phyloP scores from a whole-genome alignment of 1,140 invertebrate species.

The Bombus breviceps region DNA sequence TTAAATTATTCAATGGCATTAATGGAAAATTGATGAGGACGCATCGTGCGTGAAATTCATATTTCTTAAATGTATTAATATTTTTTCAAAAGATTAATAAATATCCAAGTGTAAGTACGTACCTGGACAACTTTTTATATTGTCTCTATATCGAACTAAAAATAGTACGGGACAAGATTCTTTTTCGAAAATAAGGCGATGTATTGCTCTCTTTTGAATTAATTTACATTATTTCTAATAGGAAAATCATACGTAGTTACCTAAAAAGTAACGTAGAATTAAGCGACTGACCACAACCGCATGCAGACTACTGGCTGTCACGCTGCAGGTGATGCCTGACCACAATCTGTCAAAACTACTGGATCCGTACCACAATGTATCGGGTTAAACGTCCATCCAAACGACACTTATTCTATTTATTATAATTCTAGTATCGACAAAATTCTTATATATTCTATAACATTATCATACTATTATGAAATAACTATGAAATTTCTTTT shows the following conservation, averaged over 20 bases:
- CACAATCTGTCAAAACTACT: slow-evolving; percentile 35
- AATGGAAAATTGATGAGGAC: background rate
- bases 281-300: background rate
- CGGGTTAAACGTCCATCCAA: background rate
- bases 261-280: background rate
- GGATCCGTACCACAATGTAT: background rate
- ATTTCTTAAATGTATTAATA: background rate
- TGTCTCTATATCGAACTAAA: background rate
- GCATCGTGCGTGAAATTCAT: background rate
- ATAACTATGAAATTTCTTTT: no score
- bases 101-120: background rate
- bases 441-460: background rate
- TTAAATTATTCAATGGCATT: background rate
- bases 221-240: background rate
- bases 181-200: no score
- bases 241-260: background rate
- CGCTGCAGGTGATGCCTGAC: slow-evolving; percentile 20
- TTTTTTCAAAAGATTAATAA: background rate
- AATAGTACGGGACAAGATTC: no score
- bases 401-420: background rate
- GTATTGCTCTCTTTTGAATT: background rate
- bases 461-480: background rate
- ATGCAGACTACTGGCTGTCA: background rate
- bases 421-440: background rate
- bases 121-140: background rate